A percentile compares a stretch with the other conserved stretches of the same genome.
Evolutionary conservation across 2,797 vertebrate genomes (phyloP).

Genomic region (Austrolebias charrua): DNA sequence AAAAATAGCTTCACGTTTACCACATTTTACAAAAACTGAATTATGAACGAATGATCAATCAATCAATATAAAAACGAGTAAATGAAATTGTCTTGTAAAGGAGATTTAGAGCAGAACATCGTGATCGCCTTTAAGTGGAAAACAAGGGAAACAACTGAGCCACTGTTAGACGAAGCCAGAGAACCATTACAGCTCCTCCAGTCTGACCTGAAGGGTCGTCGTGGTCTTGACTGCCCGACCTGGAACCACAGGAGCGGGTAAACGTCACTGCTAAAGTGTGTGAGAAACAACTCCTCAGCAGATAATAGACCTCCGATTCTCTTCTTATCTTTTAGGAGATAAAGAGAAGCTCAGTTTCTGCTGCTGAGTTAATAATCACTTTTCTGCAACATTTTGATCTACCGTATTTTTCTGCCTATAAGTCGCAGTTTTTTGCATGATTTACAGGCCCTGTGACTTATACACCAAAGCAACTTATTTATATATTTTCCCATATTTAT

Average conservation of each 20-base stretch:
- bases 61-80: not conserved
- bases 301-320: constrained; percentile 9
- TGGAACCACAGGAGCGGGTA: not conserved
- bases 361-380: constrained; percentile 25
- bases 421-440: too few species aligned
- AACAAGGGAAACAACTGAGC: not conserved
- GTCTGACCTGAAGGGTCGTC: not conserved
- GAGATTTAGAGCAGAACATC: not conserved
- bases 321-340: constrained; percentile 42
- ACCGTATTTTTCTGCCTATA: too few species aligned
- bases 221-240: not conserved
- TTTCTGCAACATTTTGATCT: constrained; percentile 25
- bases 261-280: constrained; percentile 11
- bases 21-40: too few species aligned
- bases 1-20: not conserved
- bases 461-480: too few species aligned
- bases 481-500: too few species aligned
- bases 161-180: not conserved
- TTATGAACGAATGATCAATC: too few species aligned
- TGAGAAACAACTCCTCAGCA: constrained; percentile 12
- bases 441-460: too few species aligned
- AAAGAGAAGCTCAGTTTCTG: constrained; percentile 29
- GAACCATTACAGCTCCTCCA: constrained; percentile 5
- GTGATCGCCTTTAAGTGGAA: not conserved
- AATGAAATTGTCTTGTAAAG: not conserved